A percentile compares a stretch with the other conserved stretches of the same genome.
Conservation (phyloP, 2,888 invertebrate genomes). For the Xestia rhomboidea region DNA sequence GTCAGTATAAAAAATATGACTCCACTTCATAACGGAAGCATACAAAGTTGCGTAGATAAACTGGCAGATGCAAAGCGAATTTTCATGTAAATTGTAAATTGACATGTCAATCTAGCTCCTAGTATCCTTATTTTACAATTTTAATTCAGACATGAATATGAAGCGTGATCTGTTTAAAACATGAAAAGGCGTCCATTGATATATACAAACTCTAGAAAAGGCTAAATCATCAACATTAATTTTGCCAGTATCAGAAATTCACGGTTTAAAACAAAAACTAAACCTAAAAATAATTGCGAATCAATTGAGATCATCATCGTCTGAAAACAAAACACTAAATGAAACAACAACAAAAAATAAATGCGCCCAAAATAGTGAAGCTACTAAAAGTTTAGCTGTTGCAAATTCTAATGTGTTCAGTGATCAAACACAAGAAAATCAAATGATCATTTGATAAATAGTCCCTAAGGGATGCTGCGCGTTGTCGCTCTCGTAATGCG, state of each 20-base stretch:
- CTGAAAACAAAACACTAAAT: no score
- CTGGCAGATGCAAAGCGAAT: constrained; percentile 20
- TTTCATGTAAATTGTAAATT: constrained; percentile 49
- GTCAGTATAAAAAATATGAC: constrained; percentile 11
- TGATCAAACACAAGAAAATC: constrained; percentile 91
- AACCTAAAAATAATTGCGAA: neutral
- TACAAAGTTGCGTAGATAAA: constrained; percentile 20
- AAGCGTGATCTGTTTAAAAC: constrained; percentile 17
- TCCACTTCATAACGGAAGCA: constrained; percentile 20
- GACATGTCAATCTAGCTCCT: constrained; percentile 48
- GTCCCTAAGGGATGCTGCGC: constrained; percentile 81
- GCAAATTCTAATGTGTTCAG: constrained; percentile 90
- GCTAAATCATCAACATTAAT: neutral
- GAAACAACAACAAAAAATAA: constrained; percentile 1
- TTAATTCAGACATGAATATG: constrained; percentile 44
- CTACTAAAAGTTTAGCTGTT: constrained; percentile 79
- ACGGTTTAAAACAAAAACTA: neutral
- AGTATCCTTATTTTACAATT: constrained; percentile 35
- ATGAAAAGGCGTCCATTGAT: neutral
- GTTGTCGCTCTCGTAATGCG: constrained; percentile 85
- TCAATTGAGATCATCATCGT: neutral
- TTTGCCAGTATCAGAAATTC: neutral
- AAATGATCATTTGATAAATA: constrained; percentile 91
- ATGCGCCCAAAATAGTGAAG: constrained; percentile 73
- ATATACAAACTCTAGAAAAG: neutral